These are phyloP conservation scores for Ophion obscuratus DNA, from an alignment of 2,888 invertebrate species.

Conservation along the genomic window DNA sequence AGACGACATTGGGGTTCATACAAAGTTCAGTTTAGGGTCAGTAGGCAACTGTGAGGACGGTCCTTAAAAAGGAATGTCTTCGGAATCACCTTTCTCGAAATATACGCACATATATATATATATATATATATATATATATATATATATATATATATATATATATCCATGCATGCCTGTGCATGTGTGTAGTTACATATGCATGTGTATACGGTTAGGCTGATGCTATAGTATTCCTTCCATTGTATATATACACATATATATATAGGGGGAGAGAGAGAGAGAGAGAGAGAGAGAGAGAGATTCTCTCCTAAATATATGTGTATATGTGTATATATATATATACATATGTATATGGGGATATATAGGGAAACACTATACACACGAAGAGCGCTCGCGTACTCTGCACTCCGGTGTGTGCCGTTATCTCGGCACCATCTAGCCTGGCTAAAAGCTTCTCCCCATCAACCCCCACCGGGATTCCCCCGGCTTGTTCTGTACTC, in stretches of 20 bases:
- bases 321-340: conserved; percentile 21
- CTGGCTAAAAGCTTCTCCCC: conserved; percentile 82
- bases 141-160: neutral
- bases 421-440: conserved; percentile 84
- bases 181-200: neutral
- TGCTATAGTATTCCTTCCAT: too few species aligned
- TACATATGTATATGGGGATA: conserved; percentile 10
- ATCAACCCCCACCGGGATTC: conserved; percentile 76
- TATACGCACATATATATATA: neutral
- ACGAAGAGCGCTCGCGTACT: conserved; percentile 70
- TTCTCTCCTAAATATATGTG: neutral
- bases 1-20: too few species aligned
- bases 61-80: neutral
- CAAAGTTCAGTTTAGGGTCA: too few species aligned
- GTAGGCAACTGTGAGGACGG: too few species aligned
- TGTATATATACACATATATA: neutral
- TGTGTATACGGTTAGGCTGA: neutral
- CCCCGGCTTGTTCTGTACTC: conserved; percentile 68
- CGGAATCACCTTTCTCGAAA: conserved; percentile 22
- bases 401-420: conserved; percentile 80
- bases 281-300: too few species aligned
- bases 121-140: neutral
- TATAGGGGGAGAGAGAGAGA: neutral
- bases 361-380: conserved; percentile 51
- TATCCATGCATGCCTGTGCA: neutral